Conservation (phyloP, 2,113 vertebrate genomes). For the Halcyon malimbica region DNA sequence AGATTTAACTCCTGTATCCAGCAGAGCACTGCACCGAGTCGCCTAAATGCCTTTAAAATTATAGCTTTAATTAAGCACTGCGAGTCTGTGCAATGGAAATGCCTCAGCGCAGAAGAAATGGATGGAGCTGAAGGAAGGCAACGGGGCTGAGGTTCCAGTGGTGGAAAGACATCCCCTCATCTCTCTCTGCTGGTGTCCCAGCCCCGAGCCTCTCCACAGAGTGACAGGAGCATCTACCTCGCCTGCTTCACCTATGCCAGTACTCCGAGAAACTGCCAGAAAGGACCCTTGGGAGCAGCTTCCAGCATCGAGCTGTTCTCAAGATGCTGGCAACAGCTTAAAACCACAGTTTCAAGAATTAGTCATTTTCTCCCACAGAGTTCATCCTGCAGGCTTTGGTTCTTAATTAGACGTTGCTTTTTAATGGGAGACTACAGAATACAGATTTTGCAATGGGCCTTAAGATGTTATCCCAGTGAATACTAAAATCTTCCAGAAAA, state of each 20-base stretch:
- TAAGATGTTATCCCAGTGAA: background rate
- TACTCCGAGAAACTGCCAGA: background rate
- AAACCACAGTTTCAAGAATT: conserved; percentile 34
- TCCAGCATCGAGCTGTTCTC: conserved; percentile 16
- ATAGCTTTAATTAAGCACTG: conserved; percentile 12
- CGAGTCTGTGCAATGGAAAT: background rate
- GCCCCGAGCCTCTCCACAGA: background rate
- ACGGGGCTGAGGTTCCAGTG: background rate
- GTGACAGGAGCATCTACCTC: background rate
- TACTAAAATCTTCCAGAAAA: conserved; percentile 33
- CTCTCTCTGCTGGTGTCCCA: conserved; percentile 24
- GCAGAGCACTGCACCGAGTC: background rate
- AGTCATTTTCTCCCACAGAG: conserved; percentile 39
- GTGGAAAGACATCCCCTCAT: conserved; percentile 33
- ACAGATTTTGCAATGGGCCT: background rate
- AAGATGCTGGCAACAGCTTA: conserved; percentile 5
- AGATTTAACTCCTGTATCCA: background rate
- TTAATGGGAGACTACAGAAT: conserved; percentile 2
- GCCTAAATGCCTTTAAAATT: background rate
- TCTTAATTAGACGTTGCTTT: conserved; percentile 48
- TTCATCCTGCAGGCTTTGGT: conserved; percentile 28
- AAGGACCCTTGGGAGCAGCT: conserved; percentile 30
- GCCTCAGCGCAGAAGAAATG: background rate
- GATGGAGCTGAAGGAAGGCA: background rate
- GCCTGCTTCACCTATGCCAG: background rate